Evolutionary conservation across 2,113 vertebrate species (phyloP), one percentile per base, ranked within the genome.

Genomic region (Anser cygnoides): DNA sequence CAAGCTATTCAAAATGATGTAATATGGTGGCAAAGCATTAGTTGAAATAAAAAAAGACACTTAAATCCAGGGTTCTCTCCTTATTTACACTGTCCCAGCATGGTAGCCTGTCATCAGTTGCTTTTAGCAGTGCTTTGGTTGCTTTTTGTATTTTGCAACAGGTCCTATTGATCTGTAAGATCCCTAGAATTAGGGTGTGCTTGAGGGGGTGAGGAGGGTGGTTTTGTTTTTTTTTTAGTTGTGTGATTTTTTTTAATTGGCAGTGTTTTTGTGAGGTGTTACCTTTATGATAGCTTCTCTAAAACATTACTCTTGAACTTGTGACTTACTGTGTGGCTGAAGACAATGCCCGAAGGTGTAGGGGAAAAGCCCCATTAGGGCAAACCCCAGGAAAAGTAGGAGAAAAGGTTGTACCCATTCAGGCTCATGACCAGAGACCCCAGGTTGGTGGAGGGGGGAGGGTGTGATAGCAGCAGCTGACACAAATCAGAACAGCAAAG

Each of bases 1-100:
- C 95, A 95, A 97, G 94, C 96, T 98, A 97, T 98, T 97, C 96
- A 88, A 98, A 97, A 79, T 96, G 84, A 97, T 98, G 95, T 98
- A 97, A 97, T 97, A 97, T 96, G 97, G 96, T 97, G 98, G 97
- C 95, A 95, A 96, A 97, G 90, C 95, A 97, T 94, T 97, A 97
- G 90, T 97, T 96, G 96, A 97, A 98, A 98, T 98, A 98, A 98
- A 98, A 41, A 22, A 35, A 61, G 89, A 80, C 89, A 92, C 97
- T 97, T 97, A 96, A 97, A 95, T 98, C 96, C 49, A 75, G 0
- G 19, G 29, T 49, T 79, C 35, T 95, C 55, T 93, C 83, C 54
- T 93, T 92, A 67, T 89, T 96, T 94, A 54, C 76, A 37, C 17
- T 8, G 72, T 43, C 7, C 26, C 12, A 57, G 57, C n/a, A 2